phyloP scores from a whole-genome alignment of 2,797 vertebrate genomes.

The Crenuchus spilurus region DNA sequence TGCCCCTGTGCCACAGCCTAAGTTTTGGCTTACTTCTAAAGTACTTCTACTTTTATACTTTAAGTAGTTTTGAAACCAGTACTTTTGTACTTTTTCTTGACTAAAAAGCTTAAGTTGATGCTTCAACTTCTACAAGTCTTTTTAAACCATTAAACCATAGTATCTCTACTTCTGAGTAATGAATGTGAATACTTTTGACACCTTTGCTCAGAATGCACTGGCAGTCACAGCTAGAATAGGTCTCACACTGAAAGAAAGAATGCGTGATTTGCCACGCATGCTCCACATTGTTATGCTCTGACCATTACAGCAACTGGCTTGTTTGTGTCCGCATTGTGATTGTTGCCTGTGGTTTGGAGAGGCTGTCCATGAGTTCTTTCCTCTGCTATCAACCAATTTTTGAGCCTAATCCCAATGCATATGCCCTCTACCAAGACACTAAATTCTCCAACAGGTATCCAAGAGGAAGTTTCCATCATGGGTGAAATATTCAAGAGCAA shows the following conservation, averaged over 20 bases:
- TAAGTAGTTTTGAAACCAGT: no score
- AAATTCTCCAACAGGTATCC: conserved; percentile 5
- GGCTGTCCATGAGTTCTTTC: background rate
- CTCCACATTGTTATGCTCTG: background rate
- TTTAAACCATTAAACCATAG: no score
- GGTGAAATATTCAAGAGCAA: conserved; percentile 28
- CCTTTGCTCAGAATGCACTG: background rate
- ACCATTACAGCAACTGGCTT: conserved; percentile 20
- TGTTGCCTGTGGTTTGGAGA: background rate
- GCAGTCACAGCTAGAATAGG: background rate
- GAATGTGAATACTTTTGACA: no score
- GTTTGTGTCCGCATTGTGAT: conserved; percentile 28
- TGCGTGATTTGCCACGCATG: background rate
- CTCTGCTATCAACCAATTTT: conserved; percentile 7
- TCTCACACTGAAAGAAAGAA: background rate
- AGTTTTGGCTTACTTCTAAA: no score
- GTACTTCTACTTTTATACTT: no score
- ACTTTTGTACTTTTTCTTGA: no score
- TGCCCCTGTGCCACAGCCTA: no score
- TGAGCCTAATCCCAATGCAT: conserved; percentile 12
- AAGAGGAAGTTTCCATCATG: no score
- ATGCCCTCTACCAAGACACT: no score
- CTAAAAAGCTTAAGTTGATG: no score
- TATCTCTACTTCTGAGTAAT: no score
- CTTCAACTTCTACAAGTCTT: no score